Evolutionary conservation across 1,140 invertebrate genomes (phyloP).

Genomic region (Uloborus diversus): DNA sequence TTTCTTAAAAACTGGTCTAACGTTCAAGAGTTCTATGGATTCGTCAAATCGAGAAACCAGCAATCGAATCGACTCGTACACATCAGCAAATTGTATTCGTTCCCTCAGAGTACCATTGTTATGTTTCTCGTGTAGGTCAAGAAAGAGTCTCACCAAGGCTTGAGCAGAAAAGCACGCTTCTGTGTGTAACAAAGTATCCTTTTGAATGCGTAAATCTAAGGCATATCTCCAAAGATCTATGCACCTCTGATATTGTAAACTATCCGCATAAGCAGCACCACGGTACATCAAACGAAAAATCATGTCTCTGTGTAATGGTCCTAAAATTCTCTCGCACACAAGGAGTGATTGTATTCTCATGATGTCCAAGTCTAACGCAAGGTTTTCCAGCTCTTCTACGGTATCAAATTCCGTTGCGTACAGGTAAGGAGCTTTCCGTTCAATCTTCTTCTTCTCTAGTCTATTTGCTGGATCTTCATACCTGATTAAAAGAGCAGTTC

Average conservation of each 20-base stretch:
- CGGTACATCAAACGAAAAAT: constrained; percentile 79
- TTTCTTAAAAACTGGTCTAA: constrained; percentile 76
- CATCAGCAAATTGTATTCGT: constrained; percentile 76
- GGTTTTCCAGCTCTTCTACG: constrained; percentile 75
- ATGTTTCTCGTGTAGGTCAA: constrained; percentile 78
- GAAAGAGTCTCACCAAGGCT: constrained; percentile 75
- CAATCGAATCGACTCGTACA: constrained; percentile 66
- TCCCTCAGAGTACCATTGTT: constrained; percentile 68
- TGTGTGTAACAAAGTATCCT: constrained; percentile 75
- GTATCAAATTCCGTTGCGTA: constrained; percentile 77
- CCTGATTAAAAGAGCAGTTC: constrained; percentile 68
- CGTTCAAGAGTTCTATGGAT: constrained; percentile 68
- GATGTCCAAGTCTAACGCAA: constrained; percentile 79
- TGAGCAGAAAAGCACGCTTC: constrained; percentile 86
- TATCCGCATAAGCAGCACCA: constrained; percentile 87
- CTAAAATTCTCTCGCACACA: constrained; percentile 83
- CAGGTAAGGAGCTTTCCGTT: constrained; percentile 70
- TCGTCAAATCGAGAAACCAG: constrained; percentile 61
- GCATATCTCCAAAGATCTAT: constrained; percentile 85
- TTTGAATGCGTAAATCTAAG: constrained; percentile 79
- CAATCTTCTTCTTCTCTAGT: constrained; percentile 14
- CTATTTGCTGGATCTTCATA: constrained; percentile 43
- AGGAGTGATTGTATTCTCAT: constrained; percentile 84
- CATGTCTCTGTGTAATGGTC: constrained; percentile 82
- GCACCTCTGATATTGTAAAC: constrained; percentile 82